A percentile compares a stretch with the other conserved stretches of the same genome.
These are phyloP conservation scores for Diarsia brunnea DNA, from an alignment of 2,888 invertebrate genomes.

Conservation along the genomic window DNA sequence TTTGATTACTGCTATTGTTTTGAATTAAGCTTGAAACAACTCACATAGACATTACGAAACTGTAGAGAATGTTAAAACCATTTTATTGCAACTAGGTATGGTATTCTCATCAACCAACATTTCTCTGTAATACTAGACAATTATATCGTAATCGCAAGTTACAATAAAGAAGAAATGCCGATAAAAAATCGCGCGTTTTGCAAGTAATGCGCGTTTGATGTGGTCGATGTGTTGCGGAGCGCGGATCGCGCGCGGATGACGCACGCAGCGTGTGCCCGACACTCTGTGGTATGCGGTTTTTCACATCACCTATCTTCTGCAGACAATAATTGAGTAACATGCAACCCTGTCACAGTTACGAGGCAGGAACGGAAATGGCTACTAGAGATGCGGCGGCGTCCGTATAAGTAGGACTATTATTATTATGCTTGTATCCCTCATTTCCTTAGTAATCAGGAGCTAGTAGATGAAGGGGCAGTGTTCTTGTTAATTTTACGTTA, in stretches of 20 bases:
- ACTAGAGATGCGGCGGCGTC: conserved; percentile 61
- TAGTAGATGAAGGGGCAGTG: conserved; percentile 26
- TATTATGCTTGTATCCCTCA: conserved; percentile 62
- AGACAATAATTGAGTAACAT: conserved; percentile 70
- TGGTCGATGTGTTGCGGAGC: conserved; percentile 62
- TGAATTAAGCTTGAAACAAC: not conserved
- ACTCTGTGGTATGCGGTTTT: conserved; percentile 82
- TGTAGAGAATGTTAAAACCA: conserved; percentile 1
- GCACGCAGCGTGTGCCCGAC: conserved; percentile 70
- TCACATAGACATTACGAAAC: not conserved
- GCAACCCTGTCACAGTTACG: conserved; percentile 65
- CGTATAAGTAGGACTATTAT: conserved; percentile 68
- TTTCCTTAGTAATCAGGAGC: conserved; percentile 61
- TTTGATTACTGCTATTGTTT: not conserved
- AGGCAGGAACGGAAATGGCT: conserved; percentile 75
- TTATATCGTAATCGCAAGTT: conserved; percentile 49
- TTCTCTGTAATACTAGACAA: conserved; percentile 35
- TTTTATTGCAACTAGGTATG: conserved; percentile 10
- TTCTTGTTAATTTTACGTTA: conserved; percentile 40
- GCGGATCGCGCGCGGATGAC: conserved; percentile 55
- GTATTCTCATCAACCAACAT: conserved; percentile 40
- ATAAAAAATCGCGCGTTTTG: conserved; percentile 45
- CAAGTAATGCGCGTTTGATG: conserved; percentile 69
- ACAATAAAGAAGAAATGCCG: conserved; percentile 41
- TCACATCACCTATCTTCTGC: conserved; percentile 77